phyloP scores from a whole-genome alignment of 2,888 invertebrate species.

The Pollenia labialis region DNA sequence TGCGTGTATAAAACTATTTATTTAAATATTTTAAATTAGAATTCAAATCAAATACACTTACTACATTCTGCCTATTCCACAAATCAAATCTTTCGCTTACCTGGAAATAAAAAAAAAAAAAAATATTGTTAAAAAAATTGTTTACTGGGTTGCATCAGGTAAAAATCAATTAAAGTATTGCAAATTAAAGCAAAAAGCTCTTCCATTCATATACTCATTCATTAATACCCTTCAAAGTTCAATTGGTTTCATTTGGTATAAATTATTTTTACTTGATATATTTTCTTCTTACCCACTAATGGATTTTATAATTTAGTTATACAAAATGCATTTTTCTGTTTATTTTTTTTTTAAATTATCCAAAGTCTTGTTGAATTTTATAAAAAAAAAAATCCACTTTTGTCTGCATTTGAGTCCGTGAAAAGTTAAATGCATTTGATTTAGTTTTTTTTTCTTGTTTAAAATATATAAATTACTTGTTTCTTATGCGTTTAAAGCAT shows the following conservation, averaged over 20 bases:
- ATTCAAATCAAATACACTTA: background rate
- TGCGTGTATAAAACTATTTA: too few species aligned
- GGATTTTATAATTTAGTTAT: background rate
- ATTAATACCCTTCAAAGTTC: slow-evolving; percentile 6
- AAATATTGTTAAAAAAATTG: slow-evolving; percentile 9
- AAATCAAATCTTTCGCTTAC: background rate
- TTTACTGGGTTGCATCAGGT: background rate
- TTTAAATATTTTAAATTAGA: too few species aligned
- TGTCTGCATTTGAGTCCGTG: background rate
- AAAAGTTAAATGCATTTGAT: slow-evolving; percentile 38
- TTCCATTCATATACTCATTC: background rate
- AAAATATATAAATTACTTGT: slow-evolving; percentile 40
- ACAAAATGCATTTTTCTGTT: background rate
- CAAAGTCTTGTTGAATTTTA: slow-evolving; percentile 22
- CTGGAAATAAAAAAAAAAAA: slow-evolving; percentile 28
- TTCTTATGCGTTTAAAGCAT: slow-evolving; percentile 43
- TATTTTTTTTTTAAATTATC: background rate
- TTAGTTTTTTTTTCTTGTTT: slow-evolving; percentile 14
- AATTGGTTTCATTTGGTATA: background rate
- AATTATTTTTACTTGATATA: background rate
- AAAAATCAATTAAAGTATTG: background rate
- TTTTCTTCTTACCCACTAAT: background rate
- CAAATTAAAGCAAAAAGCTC: background rate
- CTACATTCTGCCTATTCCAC: background rate
- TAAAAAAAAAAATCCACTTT: background rate